Base-by-base conservation (phyloP, 2,797 vertebrate genomes). In the Sphaeramia orbicularis region DNA sequence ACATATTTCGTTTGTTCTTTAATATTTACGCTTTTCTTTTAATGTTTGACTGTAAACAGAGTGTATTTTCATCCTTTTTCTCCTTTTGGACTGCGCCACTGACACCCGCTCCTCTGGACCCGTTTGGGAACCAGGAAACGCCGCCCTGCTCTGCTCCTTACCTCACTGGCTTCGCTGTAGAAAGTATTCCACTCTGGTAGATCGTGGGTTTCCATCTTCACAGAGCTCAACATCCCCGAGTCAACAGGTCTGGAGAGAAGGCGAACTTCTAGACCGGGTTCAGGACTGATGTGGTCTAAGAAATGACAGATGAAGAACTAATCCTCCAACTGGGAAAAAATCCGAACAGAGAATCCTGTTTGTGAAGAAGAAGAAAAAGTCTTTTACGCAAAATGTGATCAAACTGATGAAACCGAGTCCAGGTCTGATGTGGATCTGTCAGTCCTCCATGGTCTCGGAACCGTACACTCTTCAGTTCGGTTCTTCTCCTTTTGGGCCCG, bases 181-280 rank as follows among this genome's bases (percentile, higher is more conserved):
- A 95, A 96, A 56, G 91, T 89, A 88, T 91, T 95, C 95, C 95
- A 96, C 74, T 96, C 95, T 27, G 95, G 86, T 67, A 95, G 79
- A 78, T 96, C 95, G 50, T 95, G 95, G 12, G 92, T 91, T 91
- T 96, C 95, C 95, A 96, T 96, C 91, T 95, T 96, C 92, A 95
- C 93, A 21, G 94, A 95, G 80, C 92, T 95, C 93, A 95, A 94
- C 95, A 96, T 95, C 92, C 93, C 93, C 86, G 84, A 89, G 40
- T 8, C 32, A 35, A 53, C 74, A 81, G 80, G 77, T 65, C 82
- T 84, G 63, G 62, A 47, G 63, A 75, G 80, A 67, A 79, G 74
- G 82, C 74, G 57, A 13, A 10, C 58, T 37, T 16, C 15, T 57
- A 65, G 45, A 32, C 7, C 7, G 44, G 24, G 24, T 6, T 27